Percentiles rank a stretch among this genome's conserved stretches.
These are phyloP conservation scores for Cataglyphis albicans DNA, from an alignment of 2,888 invertebrate genomes.

Conservation along the genomic window DNA sequence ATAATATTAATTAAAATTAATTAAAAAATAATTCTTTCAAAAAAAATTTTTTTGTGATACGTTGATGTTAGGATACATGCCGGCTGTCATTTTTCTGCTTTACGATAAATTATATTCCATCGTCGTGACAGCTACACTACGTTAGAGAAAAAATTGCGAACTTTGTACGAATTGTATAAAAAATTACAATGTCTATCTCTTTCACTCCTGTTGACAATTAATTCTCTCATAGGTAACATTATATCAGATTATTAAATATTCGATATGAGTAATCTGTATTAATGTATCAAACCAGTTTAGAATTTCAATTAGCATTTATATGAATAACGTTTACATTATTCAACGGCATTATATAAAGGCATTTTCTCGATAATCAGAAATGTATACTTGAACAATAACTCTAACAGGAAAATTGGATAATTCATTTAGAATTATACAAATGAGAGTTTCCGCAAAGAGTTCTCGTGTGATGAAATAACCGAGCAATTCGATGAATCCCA, in stretches of 20 bases:
- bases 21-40: background rate
- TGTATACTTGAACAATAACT: background rate
- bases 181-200: background rate
- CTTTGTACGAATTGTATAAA: background rate
- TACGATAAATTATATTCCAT: background rate
- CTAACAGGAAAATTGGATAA: background rate
- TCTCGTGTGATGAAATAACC: background rate
- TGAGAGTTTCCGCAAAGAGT: background rate
- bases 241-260: background rate
- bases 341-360: background rate
- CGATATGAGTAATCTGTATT: constrained; percentile 24
- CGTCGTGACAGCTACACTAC: background rate
- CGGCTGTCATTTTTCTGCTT: background rate
- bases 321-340: constrained; percentile 6
- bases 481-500: background rate
- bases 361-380: background rate
- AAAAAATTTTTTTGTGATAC: background rate
- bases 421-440: background rate
- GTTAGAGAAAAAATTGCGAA: background rate
- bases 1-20: background rate
- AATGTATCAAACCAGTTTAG: constrained; percentile 3
- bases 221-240: constrained; percentile 8
- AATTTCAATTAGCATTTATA: constrained; percentile 33
- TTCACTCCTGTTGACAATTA: background rate
- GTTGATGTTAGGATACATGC: background rate